Conservation (phyloP, 2,113 vertebrate genomes). For the Coreoperca whiteheadi region DNA sequence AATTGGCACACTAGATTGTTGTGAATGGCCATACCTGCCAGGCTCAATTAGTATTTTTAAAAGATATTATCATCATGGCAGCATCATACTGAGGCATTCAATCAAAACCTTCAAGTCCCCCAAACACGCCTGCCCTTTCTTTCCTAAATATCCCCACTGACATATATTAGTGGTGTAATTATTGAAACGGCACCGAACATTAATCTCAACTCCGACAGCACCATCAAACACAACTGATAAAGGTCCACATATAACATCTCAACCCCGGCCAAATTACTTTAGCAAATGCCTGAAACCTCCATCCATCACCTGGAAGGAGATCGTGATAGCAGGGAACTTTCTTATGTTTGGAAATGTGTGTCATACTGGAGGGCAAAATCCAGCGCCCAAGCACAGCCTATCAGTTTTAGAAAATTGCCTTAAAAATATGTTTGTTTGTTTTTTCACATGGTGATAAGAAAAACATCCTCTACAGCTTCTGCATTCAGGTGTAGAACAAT, state of each 20-base stretch:
- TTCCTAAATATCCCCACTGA: conserved; percentile 19
- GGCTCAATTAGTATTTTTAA: background rate
- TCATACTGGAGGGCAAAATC: background rate
- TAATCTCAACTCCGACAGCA: conserved; percentile 45
- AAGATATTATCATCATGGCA: background rate
- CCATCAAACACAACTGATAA: conserved; percentile 44
- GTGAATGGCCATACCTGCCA: background rate
- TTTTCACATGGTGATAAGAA: background rate
- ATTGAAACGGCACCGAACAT: conserved; percentile 59
- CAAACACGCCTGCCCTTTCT: conserved; percentile 20
- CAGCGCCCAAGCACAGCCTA: background rate
- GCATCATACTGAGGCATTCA: background rate
- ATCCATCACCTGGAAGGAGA: conserved; percentile 48
- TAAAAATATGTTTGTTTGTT: background rate
- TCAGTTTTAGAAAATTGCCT: conserved; percentile 5
- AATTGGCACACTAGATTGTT: background rate
- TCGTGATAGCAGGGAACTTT: background rate
- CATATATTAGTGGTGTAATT: conserved; percentile 55
- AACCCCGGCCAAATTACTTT: conserved; percentile 57
- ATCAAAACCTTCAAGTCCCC: background rate
- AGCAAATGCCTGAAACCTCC: conserved; percentile 31
- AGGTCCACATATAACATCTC: conserved; percentile 45
- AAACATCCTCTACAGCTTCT: background rate
- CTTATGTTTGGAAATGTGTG: conserved; percentile 1
- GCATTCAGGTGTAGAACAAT: background rate